These are phyloP conservation scores for Malthinus seriepunctatus DNA, from an alignment of 2,888 invertebrate species.

Conservation along the genomic window DNA sequence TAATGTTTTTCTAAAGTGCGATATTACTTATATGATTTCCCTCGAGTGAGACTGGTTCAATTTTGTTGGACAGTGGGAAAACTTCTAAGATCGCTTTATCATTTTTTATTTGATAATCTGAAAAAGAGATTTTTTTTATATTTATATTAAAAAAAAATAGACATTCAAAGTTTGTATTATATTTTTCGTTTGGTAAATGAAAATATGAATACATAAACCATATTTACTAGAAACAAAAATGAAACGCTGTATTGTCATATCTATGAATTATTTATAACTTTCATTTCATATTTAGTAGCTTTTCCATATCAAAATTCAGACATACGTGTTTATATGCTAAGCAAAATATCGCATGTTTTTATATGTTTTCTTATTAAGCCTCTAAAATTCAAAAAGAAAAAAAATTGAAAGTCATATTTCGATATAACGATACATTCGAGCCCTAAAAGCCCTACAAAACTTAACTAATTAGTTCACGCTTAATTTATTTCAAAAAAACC, in stretches of 20 bases:
- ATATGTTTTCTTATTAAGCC: slow-evolving; percentile 2
- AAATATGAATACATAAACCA: slow-evolving; percentile 6
- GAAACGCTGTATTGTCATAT: slow-evolving; percentile 12
- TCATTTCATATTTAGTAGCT: slow-evolving; percentile 24
- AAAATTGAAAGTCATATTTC: too few species aligned
- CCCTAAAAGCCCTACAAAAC: too few species aligned
- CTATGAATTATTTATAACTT: slow-evolving; percentile 24
- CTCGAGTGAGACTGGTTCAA: slow-evolving; percentile 27
- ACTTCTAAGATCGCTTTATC: slow-evolving; percentile 23
- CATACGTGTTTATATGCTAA: slow-evolving; percentile 23
- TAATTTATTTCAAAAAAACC: too few species aligned
- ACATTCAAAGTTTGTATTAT: too few species aligned
- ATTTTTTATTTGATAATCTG: slow-evolving; percentile 27
- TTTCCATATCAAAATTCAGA: slow-evolving; percentile 17
- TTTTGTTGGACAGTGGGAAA: slow-evolving; percentile 28
- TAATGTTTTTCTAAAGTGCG: slow-evolving; percentile 27
- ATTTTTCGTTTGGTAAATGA: neutral
- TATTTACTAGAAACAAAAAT: slow-evolving; percentile 11
- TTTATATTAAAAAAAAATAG: neutral
- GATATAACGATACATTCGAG: too few species aligned
- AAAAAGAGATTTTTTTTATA: slow-evolving; percentile 21
- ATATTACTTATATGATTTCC: slow-evolving; percentile 31
- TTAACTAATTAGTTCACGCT: too few species aligned
- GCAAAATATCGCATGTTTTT: slow-evolving; percentile 15
- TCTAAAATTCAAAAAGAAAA: too few species aligned